Evolutionary conservation across 2,113 vertebrate genomes (phyloP).

Genomic region (Prunella fulvescens): DNA sequence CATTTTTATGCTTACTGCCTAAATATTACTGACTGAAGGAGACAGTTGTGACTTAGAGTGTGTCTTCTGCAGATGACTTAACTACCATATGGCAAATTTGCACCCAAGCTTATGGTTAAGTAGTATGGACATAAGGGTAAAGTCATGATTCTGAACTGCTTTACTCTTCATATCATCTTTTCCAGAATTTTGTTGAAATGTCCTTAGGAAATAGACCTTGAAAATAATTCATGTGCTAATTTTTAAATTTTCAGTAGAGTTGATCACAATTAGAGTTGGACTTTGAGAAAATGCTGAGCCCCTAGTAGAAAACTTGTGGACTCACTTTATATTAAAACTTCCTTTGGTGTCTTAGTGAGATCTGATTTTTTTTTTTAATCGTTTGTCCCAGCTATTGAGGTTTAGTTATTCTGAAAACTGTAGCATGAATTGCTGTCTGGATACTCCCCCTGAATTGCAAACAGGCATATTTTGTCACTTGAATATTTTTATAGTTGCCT

Average conservation of each 20-base stretch:
- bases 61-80: not conserved
- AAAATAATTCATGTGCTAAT: not conserved
- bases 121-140: not conserved
- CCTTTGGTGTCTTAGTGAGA: not conserved
- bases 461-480: slow-evolving; percentile 7
- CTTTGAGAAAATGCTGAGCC: not conserved
- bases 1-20: not conserved
- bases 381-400: not conserved
- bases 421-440: not conserved
- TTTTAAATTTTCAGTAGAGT: not conserved
- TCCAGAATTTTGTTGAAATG: not conserved
- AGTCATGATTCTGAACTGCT: not conserved
- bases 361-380: not conserved
- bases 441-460: slow-evolving; percentile 22
- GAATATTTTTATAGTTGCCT: not conserved
- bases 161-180: not conserved
- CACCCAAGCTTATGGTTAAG: not conserved
- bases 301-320: not conserved
- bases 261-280: not conserved
- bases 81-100: not conserved
- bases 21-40: not conserved
- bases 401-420: not conserved
- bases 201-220: not conserved
- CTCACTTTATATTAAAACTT: not conserved
- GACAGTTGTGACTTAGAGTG: not conserved